Evolutionary conservation across 53 echinoderm and acorn worm species (phyloP).

Genomic region (Echinarachnius parma): DNA sequence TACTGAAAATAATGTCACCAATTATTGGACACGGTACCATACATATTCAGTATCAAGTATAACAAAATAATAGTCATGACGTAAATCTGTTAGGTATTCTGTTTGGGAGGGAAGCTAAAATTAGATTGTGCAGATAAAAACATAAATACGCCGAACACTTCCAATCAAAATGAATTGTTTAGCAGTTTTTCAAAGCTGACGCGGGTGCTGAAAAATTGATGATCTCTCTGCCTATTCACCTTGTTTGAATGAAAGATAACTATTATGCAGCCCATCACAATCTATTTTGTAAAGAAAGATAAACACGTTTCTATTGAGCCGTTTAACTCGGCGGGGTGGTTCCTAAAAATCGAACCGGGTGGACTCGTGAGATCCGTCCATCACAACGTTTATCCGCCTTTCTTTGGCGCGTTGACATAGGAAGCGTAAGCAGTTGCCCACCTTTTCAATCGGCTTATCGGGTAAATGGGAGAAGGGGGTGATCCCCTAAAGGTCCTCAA

Average conservation of each 20-base stretch:
- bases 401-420: conserved; percentile 23
- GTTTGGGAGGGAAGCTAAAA: conserved; percentile 3
- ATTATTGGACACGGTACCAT: no score
- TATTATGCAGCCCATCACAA: conserved; percentile 6
- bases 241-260: conserved; percentile 29
- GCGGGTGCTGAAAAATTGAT: conserved; percentile 27
- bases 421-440: conserved; percentile 25
- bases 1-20: no score
- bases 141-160: no score
- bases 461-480: conserved; percentile 7
- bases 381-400: conserved; percentile 24
- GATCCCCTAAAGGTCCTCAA: conserved; percentile 11
- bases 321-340: conserved; percentile 34
- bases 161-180: no score
- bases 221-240: conserved; percentile 13
- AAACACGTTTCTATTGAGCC: conserved; percentile 32
- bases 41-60: no score
- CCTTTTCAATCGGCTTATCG: conserved; percentile 39
- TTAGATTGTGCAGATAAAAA: conserved; percentile 20
- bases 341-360: conserved; percentile 2
- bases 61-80: no score
- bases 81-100: conserved; percentile 9
- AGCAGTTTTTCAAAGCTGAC: neutral
- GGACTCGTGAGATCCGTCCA: neutral
- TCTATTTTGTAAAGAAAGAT: neutral